These are phyloP conservation scores for Micropoecilia bifurca DNA, from an alignment of 2,797 vertebrate species.

Conservation along the genomic window DNA sequence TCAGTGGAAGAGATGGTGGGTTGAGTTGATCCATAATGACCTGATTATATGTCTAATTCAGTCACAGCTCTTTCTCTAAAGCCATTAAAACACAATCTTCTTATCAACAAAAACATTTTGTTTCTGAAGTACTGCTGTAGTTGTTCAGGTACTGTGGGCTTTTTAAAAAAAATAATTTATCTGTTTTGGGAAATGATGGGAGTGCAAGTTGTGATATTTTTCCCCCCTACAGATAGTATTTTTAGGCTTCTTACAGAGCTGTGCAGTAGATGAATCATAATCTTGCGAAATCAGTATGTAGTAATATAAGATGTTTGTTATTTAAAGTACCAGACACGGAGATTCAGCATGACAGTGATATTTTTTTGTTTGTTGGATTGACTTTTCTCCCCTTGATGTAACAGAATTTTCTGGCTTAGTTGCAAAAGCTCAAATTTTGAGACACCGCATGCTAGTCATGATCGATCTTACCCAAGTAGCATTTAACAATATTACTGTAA, in stretches of 20 bases:
- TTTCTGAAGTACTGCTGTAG: not conserved
- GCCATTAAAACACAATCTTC: not conserved
- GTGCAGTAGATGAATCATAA: not conserved
- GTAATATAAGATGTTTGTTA: not conserved
- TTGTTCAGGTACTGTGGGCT: not conserved
- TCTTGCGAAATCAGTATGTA: not conserved
- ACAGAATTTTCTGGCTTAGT: not conserved
- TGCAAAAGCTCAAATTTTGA: not conserved
- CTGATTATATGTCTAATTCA: too few species aligned
- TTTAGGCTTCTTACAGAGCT: not conserved
- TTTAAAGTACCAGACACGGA: not conserved
- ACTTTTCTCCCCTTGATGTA: not conserved
- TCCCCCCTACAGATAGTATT: not conserved
- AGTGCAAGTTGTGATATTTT: not conserved
- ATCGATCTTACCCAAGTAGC: not conserved
- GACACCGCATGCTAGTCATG: not conserved
- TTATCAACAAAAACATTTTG: not conserved
- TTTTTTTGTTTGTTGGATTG: not conserved
- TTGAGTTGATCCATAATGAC: too few species aligned
- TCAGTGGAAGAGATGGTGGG: not conserved
- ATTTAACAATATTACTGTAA: not conserved
- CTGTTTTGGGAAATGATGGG: not conserved
- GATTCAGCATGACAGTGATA: not conserved
- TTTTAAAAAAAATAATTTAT: not conserved
- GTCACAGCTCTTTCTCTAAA: too few species aligned